Evolutionary conservation across 1,140 invertebrate genomes (phyloP), one percentile per base, ranked within the genome.

Genomic region (Drosophila ambigua): DNA sequence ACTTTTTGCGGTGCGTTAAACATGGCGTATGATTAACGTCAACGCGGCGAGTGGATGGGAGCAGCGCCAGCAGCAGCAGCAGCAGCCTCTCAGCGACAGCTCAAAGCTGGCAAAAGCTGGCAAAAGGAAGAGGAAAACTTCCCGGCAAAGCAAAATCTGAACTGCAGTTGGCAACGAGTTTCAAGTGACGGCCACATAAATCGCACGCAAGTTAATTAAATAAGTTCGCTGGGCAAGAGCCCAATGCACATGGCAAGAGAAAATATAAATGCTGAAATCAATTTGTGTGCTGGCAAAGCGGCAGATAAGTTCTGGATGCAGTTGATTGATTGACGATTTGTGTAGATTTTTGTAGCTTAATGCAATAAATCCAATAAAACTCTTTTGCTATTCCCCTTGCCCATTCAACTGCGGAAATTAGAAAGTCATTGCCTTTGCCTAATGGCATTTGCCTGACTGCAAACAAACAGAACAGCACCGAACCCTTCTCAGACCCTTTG

Each of bases 21-120:
- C 81, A 85, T 88, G 83, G 82, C 83, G 83, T 88, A 88, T 88
- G 83, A 88, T 88, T 88, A 88, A 88, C 76, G 76, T 79, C 79
- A 87, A 87, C 75, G 78, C 58, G 59, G 62, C 83, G 31, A 39
- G 35, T 11, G 11, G 35, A 13, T 13, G 11, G 52, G 13, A 28
- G 35, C 48, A 35, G 44, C 20, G 51, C 7, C 28, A 51, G 39
- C n/a, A 31, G 58, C 46, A 51, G 31, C 45, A 35, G 44, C 49
- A 68, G 66, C 66, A 69, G 8, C 26, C 35, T 13, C 67, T 71
- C 44, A 44, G 45, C 43, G 67, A 69, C 67, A 69, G 44, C 52
- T 69, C 67, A 69, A 69, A 69, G 64, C 31, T 20, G 43, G 35
- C 20, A 20, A 20, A 20, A 20, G 20, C 20, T 20, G 20, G 20